These are phyloP conservation scores for Mionectes macconnelli DNA, from an alignment of 2,113 vertebrate genomes.

Conservation along the genomic window DNA sequence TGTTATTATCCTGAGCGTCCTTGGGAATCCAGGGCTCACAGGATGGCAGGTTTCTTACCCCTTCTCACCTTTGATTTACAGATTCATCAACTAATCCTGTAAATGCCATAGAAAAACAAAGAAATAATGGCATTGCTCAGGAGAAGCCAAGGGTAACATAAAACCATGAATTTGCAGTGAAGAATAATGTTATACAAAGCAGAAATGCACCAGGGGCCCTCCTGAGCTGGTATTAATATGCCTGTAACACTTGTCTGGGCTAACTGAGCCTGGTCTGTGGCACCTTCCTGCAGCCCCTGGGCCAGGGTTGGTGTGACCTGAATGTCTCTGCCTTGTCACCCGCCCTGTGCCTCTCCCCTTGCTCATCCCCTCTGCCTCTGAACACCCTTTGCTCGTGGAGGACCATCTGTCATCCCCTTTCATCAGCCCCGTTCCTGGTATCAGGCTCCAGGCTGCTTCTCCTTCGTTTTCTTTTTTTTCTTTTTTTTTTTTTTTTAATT, in stretches of 20 bases:
- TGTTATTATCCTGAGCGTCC: not conserved
- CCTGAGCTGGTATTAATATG: not conserved
- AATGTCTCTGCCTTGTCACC: rapidly evolving
- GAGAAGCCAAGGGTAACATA: not conserved
- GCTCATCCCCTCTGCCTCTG: not conserved
- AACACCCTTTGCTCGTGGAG: not conserved
- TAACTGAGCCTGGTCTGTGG: not conserved
- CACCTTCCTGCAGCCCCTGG: not conserved
- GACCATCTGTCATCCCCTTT: not conserved
- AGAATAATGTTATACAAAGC: not conserved
- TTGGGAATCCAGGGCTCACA: not conserved
- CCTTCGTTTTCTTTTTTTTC: not conserved
- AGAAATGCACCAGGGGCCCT: not conserved
- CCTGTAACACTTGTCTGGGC: not conserved
- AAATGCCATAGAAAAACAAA: not conserved
- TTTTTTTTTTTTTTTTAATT: too few species aligned
- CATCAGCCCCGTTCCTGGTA: not conserved
- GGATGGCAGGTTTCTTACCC: not conserved
- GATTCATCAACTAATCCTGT: not conserved
- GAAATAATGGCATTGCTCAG: not conserved
- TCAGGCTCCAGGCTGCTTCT: not conserved
- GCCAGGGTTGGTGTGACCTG: not conserved
- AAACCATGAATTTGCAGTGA: not conserved
- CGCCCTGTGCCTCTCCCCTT: not conserved
- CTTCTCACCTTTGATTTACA: not conserved